Evolutionary conservation across 2,797 vertebrate species (phyloP), one percentile per base, ranked within the genome.

Genomic region (Mormyrops attenuatus): DNA sequence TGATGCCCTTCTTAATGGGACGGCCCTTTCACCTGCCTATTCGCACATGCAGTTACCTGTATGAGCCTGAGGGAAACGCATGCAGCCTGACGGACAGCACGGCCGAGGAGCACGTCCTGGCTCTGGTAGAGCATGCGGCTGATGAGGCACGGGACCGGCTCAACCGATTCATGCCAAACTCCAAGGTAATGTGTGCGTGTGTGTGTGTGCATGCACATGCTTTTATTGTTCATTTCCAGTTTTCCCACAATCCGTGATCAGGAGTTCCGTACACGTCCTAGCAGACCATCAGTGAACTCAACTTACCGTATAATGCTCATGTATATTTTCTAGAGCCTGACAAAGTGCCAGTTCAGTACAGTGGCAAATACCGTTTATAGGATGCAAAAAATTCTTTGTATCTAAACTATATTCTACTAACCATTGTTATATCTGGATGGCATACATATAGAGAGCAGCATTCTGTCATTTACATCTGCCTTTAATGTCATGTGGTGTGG

Each of bases 21-120:
- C 44, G 3, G 47, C 49, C 44, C 44, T 5, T 13, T 85, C 82
- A 13, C 44, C 22, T 22, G 86, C 52, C 5, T 26, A 53, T 89
- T 13, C 3, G 2, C 9, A 13, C 47, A 26, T 3, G 66, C 92
- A 99, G 98, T 94, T 98, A 98, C 92, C 94, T 98, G 91, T 99
- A 97, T 94, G 99, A 99, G 93, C 97, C 97, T 0, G 98, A 99
- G 93, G 98, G 98, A 17, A 99, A 97, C 0, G 98, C 99, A 0
- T 99, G 98, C 95, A 99, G 99, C 93, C 92, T 97, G 93, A 99
- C 99, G 0, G 99, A 99, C 95, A 99, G 98, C 92, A 99, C 99
- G 0, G 98, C 98, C 0, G 99, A 99, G 93, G 99, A 99, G 91
- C 98, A 99, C 0, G 98, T 99, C 88, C 93, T 99, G 91, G 98